Base-by-base conservation (phyloP, 2,888 invertebrate genomes). In the Cybosia mesomella region DNA sequence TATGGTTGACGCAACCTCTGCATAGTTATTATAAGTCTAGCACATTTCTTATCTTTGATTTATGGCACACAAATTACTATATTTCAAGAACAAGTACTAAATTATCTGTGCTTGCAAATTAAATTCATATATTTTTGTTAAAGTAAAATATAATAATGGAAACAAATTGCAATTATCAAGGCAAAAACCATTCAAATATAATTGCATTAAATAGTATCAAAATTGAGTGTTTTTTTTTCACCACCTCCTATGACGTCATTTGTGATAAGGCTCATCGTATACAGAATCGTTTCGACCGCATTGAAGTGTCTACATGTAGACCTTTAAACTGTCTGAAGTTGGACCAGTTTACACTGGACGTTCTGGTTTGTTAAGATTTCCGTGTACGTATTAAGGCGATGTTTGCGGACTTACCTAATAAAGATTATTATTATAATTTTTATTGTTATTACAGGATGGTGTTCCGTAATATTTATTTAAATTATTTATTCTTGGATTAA, bases 401-500 rank as follows among this genome's bases (percentile, higher is more conserved):
- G n/a, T 49, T 49, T 49, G 1, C 49, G 49, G 49, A 49, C n/a
- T n/a, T 49, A 49, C 49, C n/a, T 49, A 9, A 49, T 43, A 18
- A n/a, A 49, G 49, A 49, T 49, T 49, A n/a, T 8, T 49, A 49
- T 49, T n/a, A 49, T 49, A 43, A n/a, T n/a, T n/a, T 49, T 49
- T 49, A 7, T 49, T 49, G 9, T 49, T 49, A 49, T 18, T 7
- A 18, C n/a, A n/a, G 9, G n/a, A 49, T 0, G 8, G 15, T 18
- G 18, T 43, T 49, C n/a, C n/a, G 49, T 49, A 49, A 49, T 49
- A 18, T 5, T n/a, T 49, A 49, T 49, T 7, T 49, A 43, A 43
- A 5, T 15, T 15, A 13, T 39, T 39, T 43, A 43, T 39, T 5
- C 18, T 43, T 43, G 18, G n/a, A n/a, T n/a, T n/a, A 49, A 3